Conservation (phyloP, 2,797 vertebrate species). For the Spondyliosoma cantharus region DNA sequence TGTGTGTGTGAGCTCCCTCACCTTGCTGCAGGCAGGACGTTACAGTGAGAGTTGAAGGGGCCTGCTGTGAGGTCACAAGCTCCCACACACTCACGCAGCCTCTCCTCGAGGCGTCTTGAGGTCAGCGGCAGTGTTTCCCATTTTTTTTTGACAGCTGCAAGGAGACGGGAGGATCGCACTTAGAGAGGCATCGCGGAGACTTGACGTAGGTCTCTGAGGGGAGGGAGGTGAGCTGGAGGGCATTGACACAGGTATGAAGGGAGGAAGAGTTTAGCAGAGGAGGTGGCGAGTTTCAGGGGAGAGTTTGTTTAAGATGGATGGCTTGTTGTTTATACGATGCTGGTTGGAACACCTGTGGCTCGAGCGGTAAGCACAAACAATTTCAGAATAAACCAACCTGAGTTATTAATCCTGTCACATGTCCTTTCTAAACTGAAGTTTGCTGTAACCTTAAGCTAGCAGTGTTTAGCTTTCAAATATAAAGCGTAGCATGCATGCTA, state of each 20-base stretch:
- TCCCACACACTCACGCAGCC: constrained; percentile 41
- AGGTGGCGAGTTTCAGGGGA: constrained; percentile 20
- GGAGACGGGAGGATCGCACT: constrained; percentile 49
- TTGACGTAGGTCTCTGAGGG: constrained; percentile 30
- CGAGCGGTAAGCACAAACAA: constrained; percentile 32
- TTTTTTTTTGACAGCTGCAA: constrained; percentile 22
- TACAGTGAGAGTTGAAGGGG: constrained; percentile 44
- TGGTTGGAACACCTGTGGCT: constrained; percentile 49
- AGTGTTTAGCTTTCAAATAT: background rate
- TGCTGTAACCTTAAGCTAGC: background rate
- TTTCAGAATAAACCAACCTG: constrained; percentile 37
- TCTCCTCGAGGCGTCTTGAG: constrained; percentile 49
- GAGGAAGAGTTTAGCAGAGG: constrained; percentile 21
- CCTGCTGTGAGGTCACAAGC: constrained; percentile 55
- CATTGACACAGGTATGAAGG: constrained; percentile 50
- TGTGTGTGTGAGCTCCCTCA: constrained; percentile 45
- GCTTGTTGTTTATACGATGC: constrained; percentile 44
- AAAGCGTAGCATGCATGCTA: background rate
- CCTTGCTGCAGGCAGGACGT: constrained; percentile 66
- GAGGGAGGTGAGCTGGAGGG: constrained; percentile 28
- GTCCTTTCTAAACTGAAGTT: constrained; percentile 12
- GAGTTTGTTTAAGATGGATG: constrained; percentile 47
- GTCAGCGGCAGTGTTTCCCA: constrained; percentile 40
- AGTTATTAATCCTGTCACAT: constrained; percentile 49
- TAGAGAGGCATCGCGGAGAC: constrained; percentile 13